Conservation (phyloP, 2,888 invertebrate genomes). For the Synergus umbraculus region DNA sequence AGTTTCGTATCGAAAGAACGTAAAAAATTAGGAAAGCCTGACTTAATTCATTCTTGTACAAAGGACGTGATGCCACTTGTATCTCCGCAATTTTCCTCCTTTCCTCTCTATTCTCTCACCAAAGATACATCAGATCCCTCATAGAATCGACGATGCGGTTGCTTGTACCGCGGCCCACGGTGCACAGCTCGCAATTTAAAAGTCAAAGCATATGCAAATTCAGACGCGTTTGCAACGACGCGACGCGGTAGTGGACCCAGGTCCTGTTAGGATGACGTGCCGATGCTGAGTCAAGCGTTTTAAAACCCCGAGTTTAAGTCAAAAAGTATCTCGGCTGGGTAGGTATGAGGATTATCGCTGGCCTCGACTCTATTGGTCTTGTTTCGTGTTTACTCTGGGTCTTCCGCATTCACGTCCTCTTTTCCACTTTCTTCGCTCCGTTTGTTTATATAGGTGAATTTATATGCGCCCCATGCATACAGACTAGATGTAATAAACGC, state of each 20-base stretch:
- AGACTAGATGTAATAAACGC: slow-evolving; percentile 14
- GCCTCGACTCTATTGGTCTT: not conserved
- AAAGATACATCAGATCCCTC: not conserved
- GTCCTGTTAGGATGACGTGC: slow-evolving; percentile 16
- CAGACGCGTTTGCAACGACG: slow-evolving; percentile 52
- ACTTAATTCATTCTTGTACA: slow-evolving; percentile 17
- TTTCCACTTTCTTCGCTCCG: slow-evolving; percentile 19
- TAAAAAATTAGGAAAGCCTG: slow-evolving; percentile 21
- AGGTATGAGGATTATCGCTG: slow-evolving; percentile 12
- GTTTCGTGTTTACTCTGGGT: slow-evolving; percentile 18
- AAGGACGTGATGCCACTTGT: slow-evolving; percentile 8
- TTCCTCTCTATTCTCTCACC: no score
- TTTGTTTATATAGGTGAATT: slow-evolving; percentile 28
- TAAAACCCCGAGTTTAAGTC: slow-evolving; percentile 7
- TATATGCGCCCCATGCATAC: not conserved
- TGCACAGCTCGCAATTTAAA: slow-evolving; percentile 66
- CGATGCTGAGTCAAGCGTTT: slow-evolving; percentile 26
- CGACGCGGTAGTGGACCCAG: slow-evolving; percentile 17
- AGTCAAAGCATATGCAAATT: slow-evolving; percentile 73
- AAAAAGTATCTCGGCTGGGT: not conserved
- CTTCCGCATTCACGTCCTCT: slow-evolving; percentile 11
- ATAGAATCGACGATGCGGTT: slow-evolving; percentile 47
- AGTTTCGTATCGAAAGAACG: not conserved
- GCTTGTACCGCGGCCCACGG: slow-evolving; percentile 47
- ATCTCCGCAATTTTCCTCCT: not conserved